Base-by-base conservation (phyloP, 1,140 invertebrate species). In the Papilio polytes region DNA sequence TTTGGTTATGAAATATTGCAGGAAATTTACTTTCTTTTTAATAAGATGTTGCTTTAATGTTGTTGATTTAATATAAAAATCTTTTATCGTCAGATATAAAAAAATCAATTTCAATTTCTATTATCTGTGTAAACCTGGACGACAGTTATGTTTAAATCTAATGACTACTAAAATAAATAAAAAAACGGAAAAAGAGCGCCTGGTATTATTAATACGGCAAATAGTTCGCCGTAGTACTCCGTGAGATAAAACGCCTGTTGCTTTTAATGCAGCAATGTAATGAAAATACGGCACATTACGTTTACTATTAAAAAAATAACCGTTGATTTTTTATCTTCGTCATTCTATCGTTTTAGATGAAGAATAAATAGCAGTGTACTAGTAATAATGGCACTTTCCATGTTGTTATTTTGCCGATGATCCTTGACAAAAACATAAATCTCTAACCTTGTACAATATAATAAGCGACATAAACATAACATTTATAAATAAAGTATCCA, bases 231-330 rank as follows among this genome's bases (percentile, higher is more conserved):
- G 12, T 15, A 15, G 10, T 4, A 36, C 63, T 31, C 26, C 9
- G 13, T 1, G 4, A 36, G 13, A 20, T 15, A 63, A 20, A 74
- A 53, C 74, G 74, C 74, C 74, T 76, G 74, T 48, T 22, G 4
- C 7, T 76, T 76, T 76, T 76, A 53, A 51, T 15, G 74, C 46
- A 46, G 74, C 74, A 76, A 76, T 46, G n/a, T 20, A 74, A 74
- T 1, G 10, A 44, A 22, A 76, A 51, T 22, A 46, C 31, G 6
- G 31, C n/a, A 46, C 36, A 36, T 36, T 73, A 18, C 18, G 13
- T 36, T 70, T 31, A 7, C 26, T 18, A 36, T 31, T 70, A 70
- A 26, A 15, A 70, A 70, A 70, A 70, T 56, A 56, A 20, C n/a
- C 53, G n/a, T 20, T 56, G 15, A 15, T 22, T 13, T 6, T 15